These are phyloP conservation scores for Cliona cf. orientalis DNA, from an alignment of 37 sponge, comb jelly and placozoan genomes.

Conservation along the genomic window DNA sequence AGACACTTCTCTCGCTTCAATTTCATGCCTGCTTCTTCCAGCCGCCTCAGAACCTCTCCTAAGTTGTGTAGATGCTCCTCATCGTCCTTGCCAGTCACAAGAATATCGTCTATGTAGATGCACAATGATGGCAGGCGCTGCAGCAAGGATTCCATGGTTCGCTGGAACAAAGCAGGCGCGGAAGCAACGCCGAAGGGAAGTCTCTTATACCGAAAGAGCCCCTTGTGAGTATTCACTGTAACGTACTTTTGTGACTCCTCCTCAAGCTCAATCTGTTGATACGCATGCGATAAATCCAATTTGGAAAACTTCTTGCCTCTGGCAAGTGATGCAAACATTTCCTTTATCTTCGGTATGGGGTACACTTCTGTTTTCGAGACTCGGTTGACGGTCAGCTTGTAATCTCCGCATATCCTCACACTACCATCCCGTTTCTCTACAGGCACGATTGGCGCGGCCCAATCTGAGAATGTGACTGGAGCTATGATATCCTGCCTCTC, in stretches of 20 bases:
- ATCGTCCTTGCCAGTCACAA: constrained; percentile 29
- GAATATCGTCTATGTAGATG: constrained; percentile 31
- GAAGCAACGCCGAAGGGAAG: constrained; percentile 43
- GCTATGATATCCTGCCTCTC: constrained; percentile 34
- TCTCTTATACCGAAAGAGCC: constrained; percentile 39
- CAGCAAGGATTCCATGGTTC: constrained; percentile 39
- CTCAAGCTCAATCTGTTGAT: constrained; percentile 14
- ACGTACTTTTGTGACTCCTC: constrained; percentile 4
- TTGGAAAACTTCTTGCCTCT: constrained; percentile 21
- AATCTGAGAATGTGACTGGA: constrained; percentile 25
- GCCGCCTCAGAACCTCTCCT: not conserved
- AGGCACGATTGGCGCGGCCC: constrained; percentile 19
- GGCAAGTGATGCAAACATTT: constrained; percentile 16
- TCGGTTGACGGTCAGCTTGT: constrained; percentile 25
- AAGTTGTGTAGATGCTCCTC: constrained; percentile 11
- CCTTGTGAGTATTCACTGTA: constrained; percentile 32
- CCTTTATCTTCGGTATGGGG: constrained; percentile 16
- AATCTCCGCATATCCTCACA: constrained; percentile 10
- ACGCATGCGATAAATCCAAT: constrained; percentile 21
- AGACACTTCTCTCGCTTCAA: constrained; percentile 25
- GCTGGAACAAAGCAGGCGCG: constrained; percentile 45
- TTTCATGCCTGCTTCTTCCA: constrained; percentile 19
- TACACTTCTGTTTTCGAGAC: constrained; percentile 15
- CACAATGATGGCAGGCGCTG: constrained; percentile 1
- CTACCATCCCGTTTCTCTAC: not conserved